A percentile compares a stretch with the other conserved stretches of the same genome.
phyloP scores from a whole-genome alignment of 2,113 vertebrate genomes.

The Corydoras sp. region DNA sequence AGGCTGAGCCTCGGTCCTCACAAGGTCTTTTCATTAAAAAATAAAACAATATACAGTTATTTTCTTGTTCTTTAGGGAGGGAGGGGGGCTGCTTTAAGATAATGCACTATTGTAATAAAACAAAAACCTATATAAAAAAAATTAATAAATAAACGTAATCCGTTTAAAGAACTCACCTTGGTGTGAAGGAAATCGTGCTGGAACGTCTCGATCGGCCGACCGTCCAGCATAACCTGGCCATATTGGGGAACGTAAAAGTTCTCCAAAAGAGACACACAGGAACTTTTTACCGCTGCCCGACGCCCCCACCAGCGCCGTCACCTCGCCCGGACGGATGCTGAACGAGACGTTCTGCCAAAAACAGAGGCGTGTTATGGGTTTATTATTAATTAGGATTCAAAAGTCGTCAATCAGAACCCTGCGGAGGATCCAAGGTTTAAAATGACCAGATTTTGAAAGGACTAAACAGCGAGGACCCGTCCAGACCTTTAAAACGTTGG shows the following conservation, averaged over 20 bases:
- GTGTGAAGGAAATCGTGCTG: constrained; percentile 87
- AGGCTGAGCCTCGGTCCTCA: no score
- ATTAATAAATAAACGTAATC: no score
- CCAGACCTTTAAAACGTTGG: constrained; percentile 80
- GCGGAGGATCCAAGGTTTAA: background rate
- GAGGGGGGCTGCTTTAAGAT: no score
- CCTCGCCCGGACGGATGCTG: constrained; percentile 78
- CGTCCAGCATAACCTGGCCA: constrained; percentile 86
- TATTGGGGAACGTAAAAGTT: constrained; percentile 86
- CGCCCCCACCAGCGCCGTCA: constrained; percentile 88
- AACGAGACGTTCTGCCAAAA: constrained; percentile 81
- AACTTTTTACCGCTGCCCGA: constrained; percentile 94
- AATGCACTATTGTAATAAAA: no score
- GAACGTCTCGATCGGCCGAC: constrained; percentile 72
- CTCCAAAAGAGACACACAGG: constrained; percentile 88
- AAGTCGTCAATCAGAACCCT: background rate
- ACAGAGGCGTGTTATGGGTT: background rate
- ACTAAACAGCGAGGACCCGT: no score
- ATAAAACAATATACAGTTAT: no score
- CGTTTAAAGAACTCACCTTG: constrained; percentile 62
- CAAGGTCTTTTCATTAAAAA: no score
- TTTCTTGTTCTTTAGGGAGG: no score
- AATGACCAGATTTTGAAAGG: no score
- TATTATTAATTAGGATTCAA: background rate
- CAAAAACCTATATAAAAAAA: no score